A percentile compares a stretch with the other conserved stretches of the same genome.
Evolutionary conservation across 2,888 invertebrate genomes (phyloP).

Genomic region (Busseola fusca): DNA sequence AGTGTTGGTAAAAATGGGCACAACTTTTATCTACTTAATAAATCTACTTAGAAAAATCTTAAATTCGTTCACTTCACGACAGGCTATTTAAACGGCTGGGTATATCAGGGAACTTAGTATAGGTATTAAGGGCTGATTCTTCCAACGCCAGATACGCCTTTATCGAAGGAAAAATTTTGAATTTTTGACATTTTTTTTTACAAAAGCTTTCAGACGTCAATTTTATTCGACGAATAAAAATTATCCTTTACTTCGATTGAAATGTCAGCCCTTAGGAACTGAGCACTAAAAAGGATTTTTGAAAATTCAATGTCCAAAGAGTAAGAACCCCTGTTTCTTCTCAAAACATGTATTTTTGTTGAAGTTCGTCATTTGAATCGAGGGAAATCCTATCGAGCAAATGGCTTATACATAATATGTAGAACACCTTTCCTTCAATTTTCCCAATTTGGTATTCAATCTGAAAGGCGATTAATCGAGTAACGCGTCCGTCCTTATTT

Average conservation of each 20-base stretch:
- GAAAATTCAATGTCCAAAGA: no score
- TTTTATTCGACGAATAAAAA: no score
- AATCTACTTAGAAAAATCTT: neutral
- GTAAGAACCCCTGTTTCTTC: no score
- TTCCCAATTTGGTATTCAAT: constrained; percentile 46
- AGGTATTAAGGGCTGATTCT: no score
- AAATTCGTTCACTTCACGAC: neutral
- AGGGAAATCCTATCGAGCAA: neutral
- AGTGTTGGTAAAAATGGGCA: neutral
- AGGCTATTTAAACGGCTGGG: neutral
- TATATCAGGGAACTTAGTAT: no score
- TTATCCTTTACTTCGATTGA: no score
- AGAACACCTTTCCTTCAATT: constrained; percentile 25
- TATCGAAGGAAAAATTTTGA: no score
- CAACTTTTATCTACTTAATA: neutral
- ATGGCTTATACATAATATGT: neutral
- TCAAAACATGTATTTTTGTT: no score
- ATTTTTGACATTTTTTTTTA: no score
- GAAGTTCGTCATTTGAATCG: neutral
- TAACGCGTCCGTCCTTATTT: constrained; percentile 30
- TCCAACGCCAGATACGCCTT: no score
- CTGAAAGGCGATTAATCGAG: constrained; percentile 40
- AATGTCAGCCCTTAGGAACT: no score
- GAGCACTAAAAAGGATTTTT: neutral
- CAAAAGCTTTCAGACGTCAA: no score